Evolutionary conservation across 2,888 invertebrate genomes (phyloP).

Genomic region (Candidula unifasciata): DNA sequence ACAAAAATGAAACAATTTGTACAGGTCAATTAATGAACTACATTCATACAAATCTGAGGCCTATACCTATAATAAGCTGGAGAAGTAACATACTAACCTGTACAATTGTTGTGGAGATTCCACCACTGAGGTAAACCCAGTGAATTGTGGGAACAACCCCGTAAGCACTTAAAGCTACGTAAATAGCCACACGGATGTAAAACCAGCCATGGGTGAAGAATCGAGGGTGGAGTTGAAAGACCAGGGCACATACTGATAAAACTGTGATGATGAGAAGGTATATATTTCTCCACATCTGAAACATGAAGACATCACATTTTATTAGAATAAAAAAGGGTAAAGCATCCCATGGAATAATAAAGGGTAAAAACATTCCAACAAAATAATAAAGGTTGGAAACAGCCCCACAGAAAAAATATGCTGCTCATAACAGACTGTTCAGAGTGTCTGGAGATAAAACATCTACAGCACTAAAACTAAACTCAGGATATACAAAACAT

Average conservation of each 20-base stretch:
- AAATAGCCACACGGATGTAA: conserved; percentile 76
- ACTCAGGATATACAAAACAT: too few relatives aligned
- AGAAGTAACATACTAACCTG: conserved; percentile 80
- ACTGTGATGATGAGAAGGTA: conserved; percentile 89
- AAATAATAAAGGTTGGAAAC: too few relatives aligned
- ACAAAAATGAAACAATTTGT: too few relatives aligned
- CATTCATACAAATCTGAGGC: too few relatives aligned
- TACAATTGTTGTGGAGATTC: conserved; percentile 90
- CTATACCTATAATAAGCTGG: neutral
- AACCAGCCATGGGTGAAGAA: conserved; percentile 81
- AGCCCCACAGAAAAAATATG: too few relatives aligned
- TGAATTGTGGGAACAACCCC: conserved; percentile 94
- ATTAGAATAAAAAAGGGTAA: neutral
- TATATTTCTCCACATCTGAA: conserved; percentile 83
- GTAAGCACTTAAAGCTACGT: conserved; percentile 72
- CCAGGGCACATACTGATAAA: conserved; percentile 89
- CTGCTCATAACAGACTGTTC: too few relatives aligned
- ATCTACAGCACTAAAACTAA: too few relatives aligned
- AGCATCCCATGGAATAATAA: too few relatives aligned
- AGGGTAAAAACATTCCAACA: too few relatives aligned
- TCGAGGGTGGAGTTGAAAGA: conserved; percentile 83
- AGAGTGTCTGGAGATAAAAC: too few relatives aligned
- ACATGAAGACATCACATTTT: neutral
- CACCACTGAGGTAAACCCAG: conserved; percentile 93
- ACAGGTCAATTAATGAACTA: too few relatives aligned